Evolutionary conservation across 2,113 vertebrate species (phyloP).

Genomic region (Nycticorax nycticorax): DNA sequence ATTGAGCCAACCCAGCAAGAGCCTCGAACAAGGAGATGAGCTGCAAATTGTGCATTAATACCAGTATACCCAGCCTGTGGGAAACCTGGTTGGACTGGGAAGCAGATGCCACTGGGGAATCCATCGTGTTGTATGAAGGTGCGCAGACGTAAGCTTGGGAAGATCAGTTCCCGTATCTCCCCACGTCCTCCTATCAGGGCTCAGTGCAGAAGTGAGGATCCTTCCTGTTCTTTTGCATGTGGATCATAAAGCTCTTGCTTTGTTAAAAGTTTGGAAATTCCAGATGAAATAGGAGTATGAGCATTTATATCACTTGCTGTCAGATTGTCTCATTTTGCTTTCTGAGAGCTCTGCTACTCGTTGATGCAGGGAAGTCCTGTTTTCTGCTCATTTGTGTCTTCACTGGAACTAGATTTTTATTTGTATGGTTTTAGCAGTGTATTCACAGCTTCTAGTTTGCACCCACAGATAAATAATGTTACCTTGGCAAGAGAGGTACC

Average conservation of each 20-base stretch:
- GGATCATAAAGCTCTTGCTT: background rate
- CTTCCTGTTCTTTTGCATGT: background rate
- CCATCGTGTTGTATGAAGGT: accelerated
- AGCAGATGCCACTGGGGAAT: background rate
- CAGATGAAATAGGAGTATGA: background rate
- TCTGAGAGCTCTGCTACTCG: background rate
- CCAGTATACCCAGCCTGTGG: background rate
- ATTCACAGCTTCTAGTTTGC: background rate
- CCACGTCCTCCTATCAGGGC: background rate
- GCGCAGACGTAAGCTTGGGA: background rate
- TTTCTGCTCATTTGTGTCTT: background rate
- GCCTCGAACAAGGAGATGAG: background rate
- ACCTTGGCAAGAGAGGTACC: background rate
- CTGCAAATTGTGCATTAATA: background rate
- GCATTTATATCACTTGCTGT: background rate
- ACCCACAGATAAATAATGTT: background rate
- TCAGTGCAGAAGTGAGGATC: background rate
- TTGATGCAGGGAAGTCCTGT: background rate
- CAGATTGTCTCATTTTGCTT: background rate
- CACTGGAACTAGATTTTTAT: background rate
- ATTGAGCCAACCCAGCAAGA: background rate
- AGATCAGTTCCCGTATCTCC: background rate
- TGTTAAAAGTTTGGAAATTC: background rate
- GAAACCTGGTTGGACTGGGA: background rate
- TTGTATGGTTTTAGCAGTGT: background rate